Evolutionary conservation across 2,888 invertebrate species (phyloP).

Genomic region (Agrypnus murinus): DNA sequence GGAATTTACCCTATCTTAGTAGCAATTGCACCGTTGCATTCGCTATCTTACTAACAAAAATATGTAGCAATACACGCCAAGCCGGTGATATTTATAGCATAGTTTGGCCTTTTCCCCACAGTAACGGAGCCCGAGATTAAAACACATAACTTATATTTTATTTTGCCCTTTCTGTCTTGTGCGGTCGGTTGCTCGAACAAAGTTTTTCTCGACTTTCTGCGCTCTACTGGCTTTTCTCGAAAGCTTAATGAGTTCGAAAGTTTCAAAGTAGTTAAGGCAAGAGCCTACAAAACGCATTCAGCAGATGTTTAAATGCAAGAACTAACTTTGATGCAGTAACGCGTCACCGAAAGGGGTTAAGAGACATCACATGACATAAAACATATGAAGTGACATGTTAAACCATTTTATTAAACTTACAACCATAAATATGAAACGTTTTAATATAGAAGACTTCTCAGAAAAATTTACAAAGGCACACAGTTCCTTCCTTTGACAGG

Average conservation of each 20-base stretch:
- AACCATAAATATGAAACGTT: too few relatives aligned
- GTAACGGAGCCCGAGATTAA: constrained; percentile 69
- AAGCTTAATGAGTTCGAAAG: constrained; percentile 64
- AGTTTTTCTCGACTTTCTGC: constrained; percentile 62
- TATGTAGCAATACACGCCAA: constrained; percentile 68
- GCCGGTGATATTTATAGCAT: constrained; percentile 68
- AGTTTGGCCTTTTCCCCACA: constrained; percentile 67
- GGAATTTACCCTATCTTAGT: constrained; percentile 49
- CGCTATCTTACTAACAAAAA: constrained; percentile 68
- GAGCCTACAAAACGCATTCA: constrained; percentile 38
- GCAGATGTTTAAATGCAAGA: constrained; percentile 38
- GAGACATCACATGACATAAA: background rate
- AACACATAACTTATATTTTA: constrained; percentile 72
- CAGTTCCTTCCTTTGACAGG: too few relatives aligned
- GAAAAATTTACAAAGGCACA: too few relatives aligned
- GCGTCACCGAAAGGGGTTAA: background rate
- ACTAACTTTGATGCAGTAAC: constrained; percentile 33
- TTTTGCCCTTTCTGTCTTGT: constrained; percentile 66
- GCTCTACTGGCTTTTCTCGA: constrained; percentile 65
- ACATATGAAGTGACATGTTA: too few relatives aligned
- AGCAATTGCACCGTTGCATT: constrained; percentile 62
- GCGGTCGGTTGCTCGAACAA: constrained; percentile 61
- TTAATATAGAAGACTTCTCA: too few relatives aligned
- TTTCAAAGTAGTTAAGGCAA: constrained; percentile 55
- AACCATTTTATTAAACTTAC: too few relatives aligned